Evolutionary conservation across 1,140 invertebrate species (phyloP).

Genomic region (Drosophila rhopaloa): DNA sequence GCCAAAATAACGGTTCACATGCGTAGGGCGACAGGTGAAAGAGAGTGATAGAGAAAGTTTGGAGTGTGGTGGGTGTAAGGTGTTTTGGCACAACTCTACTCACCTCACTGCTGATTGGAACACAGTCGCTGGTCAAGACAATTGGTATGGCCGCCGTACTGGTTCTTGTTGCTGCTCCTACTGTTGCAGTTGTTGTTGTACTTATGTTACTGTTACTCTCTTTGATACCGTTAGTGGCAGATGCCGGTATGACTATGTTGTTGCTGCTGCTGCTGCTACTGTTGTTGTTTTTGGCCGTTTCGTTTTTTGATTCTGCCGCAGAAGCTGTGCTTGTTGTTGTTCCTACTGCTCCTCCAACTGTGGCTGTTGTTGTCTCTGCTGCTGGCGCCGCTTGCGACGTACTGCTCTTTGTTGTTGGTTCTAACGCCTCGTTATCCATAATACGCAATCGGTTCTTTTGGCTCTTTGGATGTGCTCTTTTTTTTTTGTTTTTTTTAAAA

Average conservation of each 20-base stretch:
- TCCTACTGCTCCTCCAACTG: conserved; percentile 17
- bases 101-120: conserved; percentile 75
- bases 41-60: conserved; percentile 1
- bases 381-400: conserved; percentile 45
- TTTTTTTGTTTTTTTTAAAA: conserved; percentile 1
- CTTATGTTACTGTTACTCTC: conserved; percentile 84
- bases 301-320: conserved; percentile 48
- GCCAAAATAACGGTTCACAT: conserved; percentile 26
- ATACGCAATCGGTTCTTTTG: conserved; percentile 69
- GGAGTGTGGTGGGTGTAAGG: neutral
- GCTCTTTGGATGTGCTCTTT: conserved; percentile 40
- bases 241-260: conserved; percentile 56
- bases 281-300: conserved; percentile 70
- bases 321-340: conserved; percentile 29
- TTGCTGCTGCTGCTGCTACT: conserved; percentile 46
- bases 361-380: conserved; percentile 44
- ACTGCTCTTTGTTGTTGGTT: conserved; percentile 68
- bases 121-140: conserved; percentile 69
- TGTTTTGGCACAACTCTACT: conserved; percentile 41
- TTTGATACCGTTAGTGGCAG: conserved; percentile 82
- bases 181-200: conserved; percentile 62
- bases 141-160: conserved; percentile 56
- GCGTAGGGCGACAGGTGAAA: conserved; percentile 15
- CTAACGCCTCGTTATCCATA: conserved; percentile 83
- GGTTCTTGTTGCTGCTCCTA: conserved; percentile 41